Evolutionary conservation across 2,888 invertebrate genomes (phyloP).

Genomic region (Napeogenes sylphis): DNA sequence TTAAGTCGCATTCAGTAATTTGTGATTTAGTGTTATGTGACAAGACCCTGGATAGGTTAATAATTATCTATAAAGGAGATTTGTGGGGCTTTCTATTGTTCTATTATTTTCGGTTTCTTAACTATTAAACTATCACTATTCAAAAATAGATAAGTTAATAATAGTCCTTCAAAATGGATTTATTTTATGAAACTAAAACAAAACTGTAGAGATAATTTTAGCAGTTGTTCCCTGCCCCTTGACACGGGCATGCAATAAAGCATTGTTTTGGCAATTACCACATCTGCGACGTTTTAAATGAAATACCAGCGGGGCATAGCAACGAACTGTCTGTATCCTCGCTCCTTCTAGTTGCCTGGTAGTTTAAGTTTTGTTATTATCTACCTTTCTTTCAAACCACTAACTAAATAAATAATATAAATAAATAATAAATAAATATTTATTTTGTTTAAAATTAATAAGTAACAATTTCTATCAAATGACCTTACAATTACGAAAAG

Average conservation of each 20-base stretch:
- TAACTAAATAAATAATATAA: no score
- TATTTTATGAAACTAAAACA: no score
- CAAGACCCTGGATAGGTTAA: background rate
- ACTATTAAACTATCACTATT: background rate
- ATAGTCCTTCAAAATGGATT: no score
- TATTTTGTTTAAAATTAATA: no score
- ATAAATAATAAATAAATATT: background rate
- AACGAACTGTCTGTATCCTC: constrained; percentile 25
- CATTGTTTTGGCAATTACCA: constrained; percentile 50
- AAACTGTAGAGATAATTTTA: background rate
- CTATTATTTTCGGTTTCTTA: background rate
- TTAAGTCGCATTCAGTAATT: constrained; percentile 40
- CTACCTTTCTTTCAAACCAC: no score
- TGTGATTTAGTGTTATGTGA: constrained; percentile 20
- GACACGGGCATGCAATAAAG: constrained; percentile 45
- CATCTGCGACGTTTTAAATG: constrained; percentile 54
- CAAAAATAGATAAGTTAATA: background rate
- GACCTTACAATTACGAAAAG: no score
- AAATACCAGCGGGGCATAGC: constrained; percentile 48
- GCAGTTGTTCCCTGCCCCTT: constrained; percentile 21
- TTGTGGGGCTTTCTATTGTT: background rate
- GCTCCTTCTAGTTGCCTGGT: constrained; percentile 37
- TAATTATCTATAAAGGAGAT: constrained; percentile 1
- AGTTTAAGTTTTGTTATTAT: constrained; percentile 23
- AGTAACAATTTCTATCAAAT: background rate